Conservation (phyloP, 2,888 invertebrate species). For the Eilema sororculum region DNA sequence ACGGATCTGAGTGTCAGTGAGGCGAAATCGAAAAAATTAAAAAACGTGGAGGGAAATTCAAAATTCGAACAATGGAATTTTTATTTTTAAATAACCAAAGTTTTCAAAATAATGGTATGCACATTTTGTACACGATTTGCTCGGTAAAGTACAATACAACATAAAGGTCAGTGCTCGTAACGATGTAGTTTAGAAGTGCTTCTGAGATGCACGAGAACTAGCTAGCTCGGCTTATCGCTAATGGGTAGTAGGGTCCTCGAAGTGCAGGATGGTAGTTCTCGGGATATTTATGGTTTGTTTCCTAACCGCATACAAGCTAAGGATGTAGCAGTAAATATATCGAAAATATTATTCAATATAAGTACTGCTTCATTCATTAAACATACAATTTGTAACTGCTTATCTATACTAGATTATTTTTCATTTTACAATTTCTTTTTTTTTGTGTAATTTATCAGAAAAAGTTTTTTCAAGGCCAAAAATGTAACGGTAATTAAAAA, state of each 20-base stretch:
- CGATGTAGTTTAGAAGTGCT: background rate
- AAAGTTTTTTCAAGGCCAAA: no score
- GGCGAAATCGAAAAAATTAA: no score
- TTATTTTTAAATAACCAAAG: no score
- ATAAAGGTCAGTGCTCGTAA: background rate
- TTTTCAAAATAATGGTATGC: no score
- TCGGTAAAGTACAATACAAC: background rate
- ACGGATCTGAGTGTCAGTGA: no score
- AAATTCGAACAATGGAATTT: no score
- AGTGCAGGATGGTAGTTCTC: background rate
- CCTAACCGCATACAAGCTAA: background rate
- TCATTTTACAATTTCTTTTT: no score
- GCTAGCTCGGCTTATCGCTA: background rate
- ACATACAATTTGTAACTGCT: no score
- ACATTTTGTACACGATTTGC: background rate
- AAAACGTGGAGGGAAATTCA: no score
- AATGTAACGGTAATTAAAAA: no score
- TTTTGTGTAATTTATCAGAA: no score
- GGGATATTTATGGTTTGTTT: conserved; percentile 7
- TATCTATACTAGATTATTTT: no score
- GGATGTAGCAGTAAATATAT: background rate
- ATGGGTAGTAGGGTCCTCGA: conserved; percentile 1
- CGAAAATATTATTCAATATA: background rate
- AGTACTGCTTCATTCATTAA: background rate
- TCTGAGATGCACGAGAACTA: conserved; percentile 4